These are phyloP conservation scores for Rhynchonycteris naso DNA, from an alignment of 2,797 vertebrate genomes.

Conservation along the genomic window DNA sequence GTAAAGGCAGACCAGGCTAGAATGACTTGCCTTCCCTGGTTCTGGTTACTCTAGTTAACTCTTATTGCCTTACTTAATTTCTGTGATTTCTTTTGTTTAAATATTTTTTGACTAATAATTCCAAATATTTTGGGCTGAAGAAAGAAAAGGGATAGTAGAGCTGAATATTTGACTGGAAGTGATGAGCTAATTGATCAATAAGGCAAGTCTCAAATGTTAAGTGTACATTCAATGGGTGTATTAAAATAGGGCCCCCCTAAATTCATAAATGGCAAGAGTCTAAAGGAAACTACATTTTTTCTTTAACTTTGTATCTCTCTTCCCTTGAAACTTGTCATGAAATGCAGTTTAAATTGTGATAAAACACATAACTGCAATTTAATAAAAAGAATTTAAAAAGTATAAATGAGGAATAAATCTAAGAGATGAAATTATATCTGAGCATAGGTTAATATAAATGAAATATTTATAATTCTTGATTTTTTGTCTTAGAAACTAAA, in stretches of 20 bases:
- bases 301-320: background rate
- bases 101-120: background rate
- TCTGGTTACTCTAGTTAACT: background rate
- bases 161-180: background rate
- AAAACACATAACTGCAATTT: constrained; percentile 50
- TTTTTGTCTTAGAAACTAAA: constrained; percentile 79
- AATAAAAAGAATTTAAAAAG: constrained; percentile 4
- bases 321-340: background rate
- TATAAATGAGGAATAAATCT: constrained; percentile 70
- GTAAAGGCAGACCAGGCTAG: background rate
- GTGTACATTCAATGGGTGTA: background rate
- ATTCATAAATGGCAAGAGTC: constrained; percentile 1
- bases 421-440: constrained; percentile 80
- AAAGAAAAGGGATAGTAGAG: background rate
- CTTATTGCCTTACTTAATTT: background rate
- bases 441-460: constrained; percentile 74
- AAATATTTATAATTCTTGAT: constrained; percentile 75
- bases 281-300: background rate
- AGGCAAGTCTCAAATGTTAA: background rate
- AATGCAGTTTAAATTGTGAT: constrained; percentile 38
- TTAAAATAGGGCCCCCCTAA: background rate
- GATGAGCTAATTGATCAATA: background rate
- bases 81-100: background rate
- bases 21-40: too few species aligned
- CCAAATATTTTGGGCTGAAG: background rate